Conservation (phyloP, 2,797 vertebrate species). For the Macrochelys suwanniensis region DNA sequence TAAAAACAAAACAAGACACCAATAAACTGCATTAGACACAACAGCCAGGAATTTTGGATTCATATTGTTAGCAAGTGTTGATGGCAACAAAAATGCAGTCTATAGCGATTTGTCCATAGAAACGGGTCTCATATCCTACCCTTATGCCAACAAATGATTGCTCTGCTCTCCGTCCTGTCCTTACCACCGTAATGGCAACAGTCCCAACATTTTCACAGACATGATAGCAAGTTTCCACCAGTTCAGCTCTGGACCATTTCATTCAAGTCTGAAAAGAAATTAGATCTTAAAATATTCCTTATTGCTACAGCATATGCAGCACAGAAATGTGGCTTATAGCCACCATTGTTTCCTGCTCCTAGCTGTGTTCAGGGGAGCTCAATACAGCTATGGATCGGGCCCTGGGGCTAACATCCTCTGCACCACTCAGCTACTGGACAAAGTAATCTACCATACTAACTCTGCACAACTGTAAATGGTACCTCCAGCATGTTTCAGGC, state of each 20-base stretch:
- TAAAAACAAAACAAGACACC: conserved; percentile 33
- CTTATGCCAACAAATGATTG: conserved; percentile 82
- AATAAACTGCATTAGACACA: conserved; percentile 19
- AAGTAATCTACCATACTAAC: neutral
- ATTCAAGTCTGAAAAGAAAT: conserved; percentile 80
- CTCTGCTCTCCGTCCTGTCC: conserved; percentile 79
- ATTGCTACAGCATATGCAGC: neutral
- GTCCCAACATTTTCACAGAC: conserved; percentile 80
- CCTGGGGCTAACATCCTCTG: neutral
- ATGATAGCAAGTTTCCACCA: conserved; percentile 78
- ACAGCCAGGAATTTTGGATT: neutral
- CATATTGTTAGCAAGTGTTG: neutral
- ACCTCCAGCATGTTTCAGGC: neutral
- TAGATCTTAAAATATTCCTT: neutral
- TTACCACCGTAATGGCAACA: conserved; percentile 81
- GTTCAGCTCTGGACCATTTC: conserved; percentile 81
- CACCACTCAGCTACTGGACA: neutral
- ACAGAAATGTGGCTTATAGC: neutral
- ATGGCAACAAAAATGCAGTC: neutral
- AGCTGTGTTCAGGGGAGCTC: fast-evolving
- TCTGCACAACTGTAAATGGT: neutral
- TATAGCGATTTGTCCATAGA: neutral
- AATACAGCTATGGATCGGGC: neutral
- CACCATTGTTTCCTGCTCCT: neutral
- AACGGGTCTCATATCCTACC: conserved; percentile 52